Evolutionary conservation across 2,888 invertebrate genomes (phyloP).

Genomic region (Cerceris rybyensis): DNA sequence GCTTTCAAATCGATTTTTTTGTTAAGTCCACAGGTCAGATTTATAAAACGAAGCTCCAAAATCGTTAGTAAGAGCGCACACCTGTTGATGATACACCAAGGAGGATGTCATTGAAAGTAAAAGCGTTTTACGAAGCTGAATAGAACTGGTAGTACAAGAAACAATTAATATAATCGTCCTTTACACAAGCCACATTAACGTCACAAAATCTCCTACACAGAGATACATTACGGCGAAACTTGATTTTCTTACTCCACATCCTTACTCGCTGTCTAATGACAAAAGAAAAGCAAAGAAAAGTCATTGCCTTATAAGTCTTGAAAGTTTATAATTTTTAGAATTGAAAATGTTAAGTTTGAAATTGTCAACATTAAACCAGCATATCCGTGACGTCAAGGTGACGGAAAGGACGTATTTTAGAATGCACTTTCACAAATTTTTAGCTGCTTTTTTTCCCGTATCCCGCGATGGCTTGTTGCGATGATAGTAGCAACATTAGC

Average conservation of each 20-base stretch:
- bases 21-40: background rate
- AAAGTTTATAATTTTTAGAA: background rate
- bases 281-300: too few relatives aligned
- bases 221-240: background rate
- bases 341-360: background rate
- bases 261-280: background rate
- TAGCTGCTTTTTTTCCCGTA: slow-evolving; percentile 55
- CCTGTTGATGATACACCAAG: slow-evolving; percentile 3
- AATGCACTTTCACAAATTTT: slow-evolving; percentile 53
- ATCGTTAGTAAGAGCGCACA: slow-evolving; percentile 11
- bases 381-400: slow-evolving; percentile 26
- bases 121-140: slow-evolving; percentile 29
- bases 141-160: slow-evolving; percentile 7
- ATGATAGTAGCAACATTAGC: slow-evolving; percentile 63
- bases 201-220: slow-evolving; percentile 15
- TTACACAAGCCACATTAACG: slow-evolving; percentile 9
- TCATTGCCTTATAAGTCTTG: too few relatives aligned
- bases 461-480: slow-evolving; percentile 68
- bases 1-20: too few relatives aligned
- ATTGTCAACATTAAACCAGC: slow-evolving; percentile 25
- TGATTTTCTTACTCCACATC: background rate
- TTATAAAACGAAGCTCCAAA: slow-evolving; percentile 1
- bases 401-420: slow-evolving; percentile 19
- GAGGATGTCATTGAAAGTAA: background rate
- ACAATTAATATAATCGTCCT: slow-evolving; percentile 2